Evolutionary conservation across 1,140 invertebrate species (phyloP).

Genomic region (Cyrtorhinus lividipennis): DNA sequence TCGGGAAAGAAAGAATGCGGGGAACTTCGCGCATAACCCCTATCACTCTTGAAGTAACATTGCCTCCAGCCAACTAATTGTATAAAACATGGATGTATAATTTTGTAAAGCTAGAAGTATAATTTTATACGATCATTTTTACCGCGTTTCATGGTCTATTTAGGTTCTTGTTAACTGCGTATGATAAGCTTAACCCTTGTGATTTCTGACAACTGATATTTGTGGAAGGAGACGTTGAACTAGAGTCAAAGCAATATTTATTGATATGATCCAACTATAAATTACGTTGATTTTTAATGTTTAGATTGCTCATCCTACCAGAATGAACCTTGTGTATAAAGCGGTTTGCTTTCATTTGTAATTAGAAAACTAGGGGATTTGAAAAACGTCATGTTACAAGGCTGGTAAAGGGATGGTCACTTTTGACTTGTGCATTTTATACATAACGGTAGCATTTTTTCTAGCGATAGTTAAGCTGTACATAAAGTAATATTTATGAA

Average conservation of each 20-base stretch:
- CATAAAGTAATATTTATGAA: constrained; percentile 17
- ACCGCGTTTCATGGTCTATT: not conserved
- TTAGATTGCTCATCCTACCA: constrained; percentile 2
- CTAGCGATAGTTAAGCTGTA: constrained; percentile 17
- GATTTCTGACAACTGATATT: not conserved
- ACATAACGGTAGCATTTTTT: constrained; percentile 14
- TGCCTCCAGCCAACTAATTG: too few relatives aligned
- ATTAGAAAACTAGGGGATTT: not conserved
- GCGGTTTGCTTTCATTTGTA: constrained; percentile 12
- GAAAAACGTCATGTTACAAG: constrained; percentile 5
- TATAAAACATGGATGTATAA: not conserved
- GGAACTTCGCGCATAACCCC: too few relatives aligned
- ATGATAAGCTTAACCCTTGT: not conserved
- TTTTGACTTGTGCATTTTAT: constrained; percentile 19
- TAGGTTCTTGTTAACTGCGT: too few relatives aligned
- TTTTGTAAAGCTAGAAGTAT: too few relatives aligned
- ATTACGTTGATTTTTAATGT: not conserved
- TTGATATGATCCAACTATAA: not conserved
- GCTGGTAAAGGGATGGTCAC: constrained; percentile 6
- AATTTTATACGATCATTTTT: not conserved
- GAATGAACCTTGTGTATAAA: constrained; percentile 1
- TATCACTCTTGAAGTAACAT: too few relatives aligned
- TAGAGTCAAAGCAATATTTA: constrained; percentile 1
- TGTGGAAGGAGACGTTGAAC: not conserved
- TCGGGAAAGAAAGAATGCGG: too few relatives aligned